Evolutionary conservation across 2,797 vertebrate genomes (phyloP), one percentile per base, ranked within the genome.

Genomic region (Peromyscus nudipes): DNA sequence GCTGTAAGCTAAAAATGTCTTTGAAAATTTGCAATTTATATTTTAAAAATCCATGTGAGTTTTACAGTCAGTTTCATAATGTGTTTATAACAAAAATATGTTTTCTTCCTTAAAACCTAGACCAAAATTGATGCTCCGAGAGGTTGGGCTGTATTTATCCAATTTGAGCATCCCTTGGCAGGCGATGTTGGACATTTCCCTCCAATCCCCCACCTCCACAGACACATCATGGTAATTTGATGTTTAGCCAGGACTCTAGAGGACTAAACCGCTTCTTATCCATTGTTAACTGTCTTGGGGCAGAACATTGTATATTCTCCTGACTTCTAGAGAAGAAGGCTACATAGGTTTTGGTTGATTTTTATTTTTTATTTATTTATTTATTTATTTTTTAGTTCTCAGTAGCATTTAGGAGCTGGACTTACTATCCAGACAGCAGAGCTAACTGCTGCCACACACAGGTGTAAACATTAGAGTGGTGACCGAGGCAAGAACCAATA

Each of bases 11-110:
- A 97, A 97, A 91, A 97, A 96, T 97, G 92, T 94, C 96, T 96
- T 96, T 92, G 75, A 94, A 95, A 96, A 97, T 97, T 96, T 98
- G 97, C 97, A 97, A 98, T 96, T 97, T 96, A 95, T 97, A 97
- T 97, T 97, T 97, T 64, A 40, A 96, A 98, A 95, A 92, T 62
- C 52, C 97, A 95, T 94, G 96, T 94, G 96, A 92, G 92, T 97
- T 96, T 96, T 97, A 96, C 89, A 96, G 96, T 93, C 92, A 94
- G 97, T 96, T 98, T 96, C 97, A 96, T 97, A 97, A 97, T 84
- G 82, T 92, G 92, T 96, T 94, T 96, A 92, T 89, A 96, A 79
- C 96, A 95, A 85, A 97, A 96, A 87, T 79, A 52, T 91, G 92
- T 96, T 96, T 95, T 79, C 65, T 31, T 93, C 85, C 71, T 97